Evolutionary conservation across 2,797 vertebrate species (phyloP).

Genomic region (Halcyon chelicuti): DNA sequence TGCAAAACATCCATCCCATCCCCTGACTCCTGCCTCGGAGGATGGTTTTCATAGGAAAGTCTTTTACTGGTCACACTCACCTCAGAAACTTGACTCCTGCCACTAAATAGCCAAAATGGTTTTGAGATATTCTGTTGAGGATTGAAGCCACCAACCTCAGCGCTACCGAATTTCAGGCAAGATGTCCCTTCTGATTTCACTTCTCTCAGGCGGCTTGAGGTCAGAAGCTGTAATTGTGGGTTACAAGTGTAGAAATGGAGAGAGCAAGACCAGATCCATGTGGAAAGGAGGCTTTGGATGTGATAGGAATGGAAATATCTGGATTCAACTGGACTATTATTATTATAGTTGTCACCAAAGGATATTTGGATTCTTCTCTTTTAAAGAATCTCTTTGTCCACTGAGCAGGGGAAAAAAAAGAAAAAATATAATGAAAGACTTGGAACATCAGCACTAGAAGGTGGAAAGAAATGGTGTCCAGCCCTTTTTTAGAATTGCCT

Average conservation of each 20-base stretch:
- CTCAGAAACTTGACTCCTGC: slow-evolving; percentile 19
- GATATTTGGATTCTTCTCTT: not conserved
- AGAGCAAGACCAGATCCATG: not conserved
- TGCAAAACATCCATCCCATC: slow-evolving; percentile 4
- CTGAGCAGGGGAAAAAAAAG: not conserved
- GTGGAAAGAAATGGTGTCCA: slow-evolving; percentile 42
- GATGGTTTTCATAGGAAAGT: not conserved
- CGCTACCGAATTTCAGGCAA: slow-evolving; percentile 32
- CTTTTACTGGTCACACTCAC: not conserved
- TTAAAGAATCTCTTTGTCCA: slow-evolving; percentile 16
- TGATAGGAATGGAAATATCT: not conserved
- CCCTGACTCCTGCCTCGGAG: not conserved
- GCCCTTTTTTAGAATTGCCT: slow-evolving; percentile 30
- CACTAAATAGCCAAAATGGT: slow-evolving; percentile 13
- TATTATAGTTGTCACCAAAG: not conserved
- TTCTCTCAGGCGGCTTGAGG: slow-evolving; percentile 20
- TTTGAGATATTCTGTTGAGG: not conserved
- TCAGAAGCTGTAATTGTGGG: slow-evolving; percentile 44
- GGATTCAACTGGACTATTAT: not conserved
- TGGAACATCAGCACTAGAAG: slow-evolving; percentile 29
- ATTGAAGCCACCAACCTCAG: slow-evolving; percentile 16
- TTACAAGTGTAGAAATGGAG: slow-evolving; percentile 29
- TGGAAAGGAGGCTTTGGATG: not conserved
- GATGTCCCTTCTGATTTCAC: slow-evolving; percentile 46
- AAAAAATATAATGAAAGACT: not conserved